Base-by-base conservation (phyloP, 1,140 invertebrate species). In the Heliconius himera region DNA sequence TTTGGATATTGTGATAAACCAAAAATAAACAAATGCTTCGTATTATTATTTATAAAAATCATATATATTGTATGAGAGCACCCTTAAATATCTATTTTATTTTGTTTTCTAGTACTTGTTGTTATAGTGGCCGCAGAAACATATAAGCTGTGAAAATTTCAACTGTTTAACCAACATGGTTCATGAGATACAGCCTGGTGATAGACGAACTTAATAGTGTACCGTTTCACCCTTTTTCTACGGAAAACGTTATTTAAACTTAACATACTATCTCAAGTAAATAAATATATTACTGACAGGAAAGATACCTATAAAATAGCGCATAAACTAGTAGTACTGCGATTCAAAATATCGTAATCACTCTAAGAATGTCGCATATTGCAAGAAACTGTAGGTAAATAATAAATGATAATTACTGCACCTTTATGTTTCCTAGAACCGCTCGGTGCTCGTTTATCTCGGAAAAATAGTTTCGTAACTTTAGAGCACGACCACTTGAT, bases 381-480 rank as follows among this genome's bases (percentile, higher is more conserved):
- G 60, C 60, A 66, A 66, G 60, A 29, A 66, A 66, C 60, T n/a
- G 22, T 66, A 66, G n/a, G 60, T 66, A 66, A 66, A 66, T 66
- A 66, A 66, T 66, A 66, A 66, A 66, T 66, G 60, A 29, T 66
- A 66, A 66, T 66, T 66, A 66, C 3, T 29, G 9, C 29, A 29
- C 20, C 11, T 66, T 13, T 29, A 29, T 29, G 13, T 29, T 66
- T 66, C 60, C 60, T 66, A 66, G 60, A 66, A 66, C 22, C 3
- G 54, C 54, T 29, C 60, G 5, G 26, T 11, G 60, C 60, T 66
- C 22, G 26, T n/a, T 66, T 29, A 66, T 66, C 9, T 29, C 9
- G 60, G 60, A 26, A 29, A 66, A 66, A 66, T 66, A 4, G 60
- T 66, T 26, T 66, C 60, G 60, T 66, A 66, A 66, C 9, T 66